Base-by-base conservation (phyloP, 2,113 vertebrate genomes). In the Turdus rufiventris region DNA sequence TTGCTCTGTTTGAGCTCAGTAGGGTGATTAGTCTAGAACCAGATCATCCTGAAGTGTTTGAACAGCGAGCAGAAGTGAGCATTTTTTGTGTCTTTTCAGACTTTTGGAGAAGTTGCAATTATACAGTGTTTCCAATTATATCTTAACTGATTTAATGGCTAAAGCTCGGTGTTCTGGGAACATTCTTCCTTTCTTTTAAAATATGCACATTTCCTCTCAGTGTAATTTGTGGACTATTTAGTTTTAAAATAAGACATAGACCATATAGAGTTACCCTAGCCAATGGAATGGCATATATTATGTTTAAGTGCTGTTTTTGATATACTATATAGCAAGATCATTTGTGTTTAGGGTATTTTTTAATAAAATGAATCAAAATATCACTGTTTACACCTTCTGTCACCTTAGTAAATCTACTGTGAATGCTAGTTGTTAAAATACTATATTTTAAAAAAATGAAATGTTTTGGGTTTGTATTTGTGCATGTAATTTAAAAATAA, bases 11-110 rank as follows among this genome's bases (percentile, higher is more conserved):
- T 73, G 99, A 99, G 96, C 98, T 99, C 85, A 99, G 98, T 96
- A 97, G 99, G 94, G 99, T 99, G 89, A 98, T 99, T 91, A 97
- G 98, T 54, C 97, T 99, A 66, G 98, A 99, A 95, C 99, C 99
- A 29, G 98, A 98, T 97, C 98, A 97, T 95, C 99, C 99, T 18
- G 99, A 99, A 98, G 99, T 99, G 62, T 99, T 98, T 91, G 99
- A 99, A 80, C 99, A 99, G 97, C 98, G 99, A 97, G 99, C 99
- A 24, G 99, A 99, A 98, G 99, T 99, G 92, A 97, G 97, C 16
- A 92, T 79, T 68, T 86, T 79, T 54, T 86, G 28, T 89, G 34
- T 67, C 75, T 94, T 29, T 68, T 43, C 45, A 73, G 20, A 24
- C 16, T 73, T 88, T 36, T 71, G 19, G 38, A 58, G n/a, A 60